Evolutionary conservation across 1,140 invertebrate species (phyloP).

Genomic region (Zaprionus taronus): DNA sequence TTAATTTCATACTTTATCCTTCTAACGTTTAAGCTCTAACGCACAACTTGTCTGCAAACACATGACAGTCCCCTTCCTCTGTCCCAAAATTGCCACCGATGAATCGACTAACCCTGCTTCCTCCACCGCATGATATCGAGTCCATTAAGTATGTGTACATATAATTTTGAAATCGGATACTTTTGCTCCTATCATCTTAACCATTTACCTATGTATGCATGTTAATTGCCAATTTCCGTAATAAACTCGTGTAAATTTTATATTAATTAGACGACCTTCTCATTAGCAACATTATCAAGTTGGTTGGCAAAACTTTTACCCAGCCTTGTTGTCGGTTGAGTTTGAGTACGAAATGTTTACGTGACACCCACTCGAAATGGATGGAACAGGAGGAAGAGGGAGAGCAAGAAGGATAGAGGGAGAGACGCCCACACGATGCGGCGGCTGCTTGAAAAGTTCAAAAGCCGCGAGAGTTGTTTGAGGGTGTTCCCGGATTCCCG

Average conservation of each 20-base stretch:
- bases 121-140: not conserved
- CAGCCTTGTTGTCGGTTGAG: conserved; percentile 8
- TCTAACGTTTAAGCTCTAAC: not conserved
- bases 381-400: not conserved
- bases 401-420: too few relatives aligned
- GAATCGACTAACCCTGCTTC: not conserved
- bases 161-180: not conserved
- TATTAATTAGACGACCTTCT: conserved; percentile 50
- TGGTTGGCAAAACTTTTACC: conserved; percentile 28
- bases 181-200: not conserved
- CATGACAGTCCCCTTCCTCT: not conserved
- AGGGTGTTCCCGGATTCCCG: conserved; percentile 36
- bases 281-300: conserved; percentile 50
- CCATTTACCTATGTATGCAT: not conserved
- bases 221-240: conserved; percentile 68
- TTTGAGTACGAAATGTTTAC: conserved; percentile 8
- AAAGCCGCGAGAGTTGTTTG: conserved; percentile 50
- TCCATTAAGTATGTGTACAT: not conserved
- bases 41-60: not conserved
- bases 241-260: conserved; percentile 46
- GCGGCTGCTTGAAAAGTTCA: conserved; percentile 56
- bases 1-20: not conserved
- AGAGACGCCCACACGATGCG: conserved; percentile 4
- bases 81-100: not conserved
- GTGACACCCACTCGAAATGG: conserved; percentile 9